Evolutionary conservation across 2,113 vertebrate species (phyloP).

Genomic region (Microcebus jonahi): DNA sequence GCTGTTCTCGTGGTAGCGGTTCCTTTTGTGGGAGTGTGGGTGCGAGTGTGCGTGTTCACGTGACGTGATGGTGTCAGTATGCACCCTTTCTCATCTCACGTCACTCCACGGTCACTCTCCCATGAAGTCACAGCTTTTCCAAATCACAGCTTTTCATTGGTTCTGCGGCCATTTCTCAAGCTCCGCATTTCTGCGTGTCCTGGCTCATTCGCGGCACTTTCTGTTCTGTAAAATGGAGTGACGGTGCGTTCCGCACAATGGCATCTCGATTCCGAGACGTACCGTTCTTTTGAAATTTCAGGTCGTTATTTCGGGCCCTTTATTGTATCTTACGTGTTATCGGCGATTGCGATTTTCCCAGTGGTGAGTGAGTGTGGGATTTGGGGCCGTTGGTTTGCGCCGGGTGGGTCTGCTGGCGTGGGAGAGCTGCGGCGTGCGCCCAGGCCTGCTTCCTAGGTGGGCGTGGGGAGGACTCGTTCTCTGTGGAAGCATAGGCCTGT

Average conservation of each 20-base stretch:
- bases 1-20: too few relatives aligned
- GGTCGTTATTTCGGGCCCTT: too few relatives aligned
- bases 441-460: too few relatives aligned
- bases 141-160: not conserved
- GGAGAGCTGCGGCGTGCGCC: not conserved
- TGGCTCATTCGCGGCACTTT: not conserved
- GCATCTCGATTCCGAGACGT: not conserved
- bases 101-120: not conserved
- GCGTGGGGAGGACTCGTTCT: not conserved
- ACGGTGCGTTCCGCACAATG: accelerated
- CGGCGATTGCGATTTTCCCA: not conserved
- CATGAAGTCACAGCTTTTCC: too few relatives aligned
- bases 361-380: not conserved
- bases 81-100: too few relatives aligned
- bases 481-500: accelerated
- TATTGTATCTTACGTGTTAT: too few relatives aligned
- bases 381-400: too few relatives aligned
- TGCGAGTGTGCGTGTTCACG: not conserved
- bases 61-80: accelerated
- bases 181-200: accelerated
- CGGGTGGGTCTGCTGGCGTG: not conserved
- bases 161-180: not conserved
- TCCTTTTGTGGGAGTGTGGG: not conserved
- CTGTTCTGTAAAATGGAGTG: not conserved
- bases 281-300: not conserved